Evolutionary conservation across 2,113 vertebrate genomes (phyloP).

Genomic region (Pseudopipra pipra): DNA sequence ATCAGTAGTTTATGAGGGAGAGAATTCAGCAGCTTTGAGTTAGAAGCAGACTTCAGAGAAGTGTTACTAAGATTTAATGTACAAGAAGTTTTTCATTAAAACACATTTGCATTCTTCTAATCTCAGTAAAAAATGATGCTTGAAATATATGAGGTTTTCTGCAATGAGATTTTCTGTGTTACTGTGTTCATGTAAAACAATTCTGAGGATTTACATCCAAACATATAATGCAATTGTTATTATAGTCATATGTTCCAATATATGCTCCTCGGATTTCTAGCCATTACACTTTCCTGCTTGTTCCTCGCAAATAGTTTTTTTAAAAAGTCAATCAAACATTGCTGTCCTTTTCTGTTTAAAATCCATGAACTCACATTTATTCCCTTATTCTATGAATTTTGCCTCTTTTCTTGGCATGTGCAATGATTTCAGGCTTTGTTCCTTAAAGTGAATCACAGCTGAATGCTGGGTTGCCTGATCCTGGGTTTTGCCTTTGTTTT

Average conservation of each 20-base stretch:
- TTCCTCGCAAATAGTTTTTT: background rate
- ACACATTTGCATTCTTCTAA: background rate
- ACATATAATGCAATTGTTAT: background rate
- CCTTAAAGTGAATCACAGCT: background rate
- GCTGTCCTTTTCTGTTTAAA: background rate
- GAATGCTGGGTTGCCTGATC: background rate
- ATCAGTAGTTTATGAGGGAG: background rate
- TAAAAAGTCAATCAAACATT: background rate
- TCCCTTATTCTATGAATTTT: background rate
- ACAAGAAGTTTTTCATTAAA: background rate
- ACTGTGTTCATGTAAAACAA: background rate
- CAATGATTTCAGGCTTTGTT: background rate
- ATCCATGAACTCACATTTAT: background rate
- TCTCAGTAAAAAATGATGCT: background rate
- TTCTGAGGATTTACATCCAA: background rate
- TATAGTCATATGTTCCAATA: background rate
- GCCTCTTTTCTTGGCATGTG: background rate
- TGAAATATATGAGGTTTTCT: background rate
- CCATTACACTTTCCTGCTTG: background rate
- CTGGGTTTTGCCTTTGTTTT: background rate
- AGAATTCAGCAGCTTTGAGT: background rate
- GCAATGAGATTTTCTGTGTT: background rate
- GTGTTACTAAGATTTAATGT: rapidly evolving
- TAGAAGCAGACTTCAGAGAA: background rate
- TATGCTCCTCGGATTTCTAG: background rate